phyloP scores from a whole-genome alignment of 2,888 invertebrate genomes.

The Harpalus rufipes region DNA sequence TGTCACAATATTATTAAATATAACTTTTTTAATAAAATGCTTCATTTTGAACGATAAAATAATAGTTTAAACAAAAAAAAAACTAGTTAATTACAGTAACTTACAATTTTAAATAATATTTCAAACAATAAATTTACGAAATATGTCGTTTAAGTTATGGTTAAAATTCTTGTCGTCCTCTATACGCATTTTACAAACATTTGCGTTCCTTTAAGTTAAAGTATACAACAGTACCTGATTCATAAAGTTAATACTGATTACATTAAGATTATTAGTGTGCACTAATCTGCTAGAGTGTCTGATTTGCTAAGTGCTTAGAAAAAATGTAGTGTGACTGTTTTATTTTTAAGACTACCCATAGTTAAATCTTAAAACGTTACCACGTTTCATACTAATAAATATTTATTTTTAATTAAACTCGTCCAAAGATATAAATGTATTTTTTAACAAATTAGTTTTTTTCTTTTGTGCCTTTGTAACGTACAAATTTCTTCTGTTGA shows the following conservation, averaged over 20 bases:
- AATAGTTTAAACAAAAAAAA: too few species aligned
- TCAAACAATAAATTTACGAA: too few species aligned
- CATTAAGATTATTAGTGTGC: slow-evolving; percentile 52
- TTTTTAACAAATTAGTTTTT: slow-evolving; percentile 50
- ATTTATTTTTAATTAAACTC: slow-evolving; percentile 64
- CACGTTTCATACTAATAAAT: slow-evolving; percentile 56
- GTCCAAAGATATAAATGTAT: slow-evolving; percentile 63
- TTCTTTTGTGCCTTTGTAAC: slow-evolving; percentile 57
- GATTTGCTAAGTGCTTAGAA: slow-evolving; percentile 37
- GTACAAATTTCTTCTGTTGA: slow-evolving; percentile 39
- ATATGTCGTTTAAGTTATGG: too few species aligned
- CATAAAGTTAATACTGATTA: slow-evolving; percentile 68
- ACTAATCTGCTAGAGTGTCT: slow-evolving; percentile 53
- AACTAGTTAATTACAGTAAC: too few species aligned
- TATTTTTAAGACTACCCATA: slow-evolving; percentile 21
- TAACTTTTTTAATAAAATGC: too few species aligned
- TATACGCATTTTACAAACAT: slow-evolving; percentile 6
- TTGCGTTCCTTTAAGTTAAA: slow-evolving; percentile 63
- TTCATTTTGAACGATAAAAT: too few species aligned
- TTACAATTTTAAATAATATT: too few species aligned
- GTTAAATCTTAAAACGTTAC: slow-evolving; percentile 55
- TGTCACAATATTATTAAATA: too few species aligned
- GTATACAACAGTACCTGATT: slow-evolving; percentile 73
- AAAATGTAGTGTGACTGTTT: slow-evolving; percentile 40
- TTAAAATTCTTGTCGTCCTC: neutral